phyloP scores from a whole-genome alignment of 2,888 invertebrate species.

The Ectemnius continuus region DNA sequence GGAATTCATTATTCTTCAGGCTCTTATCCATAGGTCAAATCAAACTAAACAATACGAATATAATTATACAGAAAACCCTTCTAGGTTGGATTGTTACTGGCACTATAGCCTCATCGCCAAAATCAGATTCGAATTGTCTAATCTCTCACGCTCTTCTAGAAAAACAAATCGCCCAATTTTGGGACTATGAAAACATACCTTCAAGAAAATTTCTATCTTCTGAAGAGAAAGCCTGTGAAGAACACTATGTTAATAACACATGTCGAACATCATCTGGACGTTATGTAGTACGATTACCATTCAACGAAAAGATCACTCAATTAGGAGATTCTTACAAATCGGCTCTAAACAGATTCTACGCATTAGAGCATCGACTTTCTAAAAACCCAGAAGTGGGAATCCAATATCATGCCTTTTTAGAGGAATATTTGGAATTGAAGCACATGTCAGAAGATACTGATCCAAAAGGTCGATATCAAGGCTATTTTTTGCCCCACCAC shows the following conservation, averaged over 20 bases:
- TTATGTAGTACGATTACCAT: background rate
- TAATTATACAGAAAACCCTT: background rate
- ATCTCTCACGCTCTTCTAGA: background rate
- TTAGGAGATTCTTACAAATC: background rate
- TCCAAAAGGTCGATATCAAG: background rate
- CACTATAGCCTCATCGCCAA: background rate
- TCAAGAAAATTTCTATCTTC: background rate
- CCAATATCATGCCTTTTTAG: background rate
- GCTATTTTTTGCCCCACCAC: slow-evolving; percentile 1
- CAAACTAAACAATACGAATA: background rate
- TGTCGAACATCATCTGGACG: background rate
- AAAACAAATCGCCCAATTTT: slow-evolving; percentile 1
- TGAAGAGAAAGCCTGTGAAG: background rate
- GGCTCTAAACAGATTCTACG: slow-evolving; percentile 6
- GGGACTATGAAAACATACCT: background rate
- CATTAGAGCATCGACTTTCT: background rate
- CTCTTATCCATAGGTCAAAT: slow-evolving; percentile 2
- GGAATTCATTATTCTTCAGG: slow-evolving; percentile 2
- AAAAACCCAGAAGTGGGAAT: background rate
- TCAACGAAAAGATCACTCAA: background rate
- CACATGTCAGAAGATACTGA: slow-evolving; percentile 1
- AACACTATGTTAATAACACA: background rate
- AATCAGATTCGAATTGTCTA: background rate
- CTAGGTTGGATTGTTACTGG: slow-evolving; percentile 16
- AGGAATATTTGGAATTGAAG: background rate